Percentiles rank a stretch among this genome's conserved stretches.
Evolutionary conservation across 2,797 vertebrate species (phyloP).

Genomic region (Molossus alvarezi): DNA sequence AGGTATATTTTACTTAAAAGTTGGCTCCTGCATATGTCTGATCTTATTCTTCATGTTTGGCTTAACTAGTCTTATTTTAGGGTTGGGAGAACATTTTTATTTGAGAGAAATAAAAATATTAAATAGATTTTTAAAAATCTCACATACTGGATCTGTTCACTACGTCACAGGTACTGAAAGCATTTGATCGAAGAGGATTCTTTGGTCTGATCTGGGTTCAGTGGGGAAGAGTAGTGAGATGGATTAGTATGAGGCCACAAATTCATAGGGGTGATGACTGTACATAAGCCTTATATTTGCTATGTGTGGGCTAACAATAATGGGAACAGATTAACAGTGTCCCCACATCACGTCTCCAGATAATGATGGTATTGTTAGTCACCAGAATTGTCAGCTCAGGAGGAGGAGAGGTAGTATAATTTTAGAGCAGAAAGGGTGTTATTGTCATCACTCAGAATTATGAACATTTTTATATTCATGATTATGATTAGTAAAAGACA

Average conservation of each 20-base stretch:
- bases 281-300: background rate
- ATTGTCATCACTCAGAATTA: background rate
- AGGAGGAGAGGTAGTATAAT: background rate
- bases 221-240: background rate
- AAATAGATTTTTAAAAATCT: background rate
- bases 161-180: background rate
- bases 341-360: background rate
- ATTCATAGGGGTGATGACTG: background rate
- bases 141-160: constrained; percentile 1
- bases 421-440: constrained; percentile 16
- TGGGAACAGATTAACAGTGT: background rate
- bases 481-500: constrained; percentile 24
- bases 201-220: constrained; percentile 3
- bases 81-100: background rate
- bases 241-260: background rate
- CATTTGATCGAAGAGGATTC: background rate
- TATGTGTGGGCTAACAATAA: background rate
- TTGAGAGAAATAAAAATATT: constrained; percentile 46
- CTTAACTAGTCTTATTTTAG: constrained; percentile 17
- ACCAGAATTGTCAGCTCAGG: background rate
- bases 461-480: constrained; percentile 57
- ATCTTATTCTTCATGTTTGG: constrained; percentile 14
- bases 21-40: background rate
- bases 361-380: constrained; percentile 49
- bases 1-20: constrained; percentile 1